Evolutionary conservation across 2,797 vertebrate species (phyloP).

Genomic region (Pseudomugil gertrudae): DNA sequence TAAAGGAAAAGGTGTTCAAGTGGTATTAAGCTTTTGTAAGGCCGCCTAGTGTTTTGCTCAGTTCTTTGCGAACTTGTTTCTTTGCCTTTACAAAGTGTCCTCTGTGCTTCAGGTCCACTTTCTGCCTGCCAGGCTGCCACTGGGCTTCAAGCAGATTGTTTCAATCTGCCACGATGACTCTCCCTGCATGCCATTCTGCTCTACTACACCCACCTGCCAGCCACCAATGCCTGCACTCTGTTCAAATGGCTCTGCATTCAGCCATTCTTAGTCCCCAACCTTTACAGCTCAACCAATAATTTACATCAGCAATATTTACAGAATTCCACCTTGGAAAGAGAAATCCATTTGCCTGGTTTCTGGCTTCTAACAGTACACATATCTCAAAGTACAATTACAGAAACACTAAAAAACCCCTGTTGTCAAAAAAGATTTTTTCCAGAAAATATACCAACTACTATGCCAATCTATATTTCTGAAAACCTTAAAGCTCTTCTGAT

Average conservation of each 20-base stretch:
- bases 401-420: too few relatives aligned
- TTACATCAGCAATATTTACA: not conserved
- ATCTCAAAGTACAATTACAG: too few relatives aligned
- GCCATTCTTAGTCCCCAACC: not conserved
- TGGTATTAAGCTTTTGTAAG: constrained; percentile 5
- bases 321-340: not conserved
- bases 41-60: constrained; percentile 2
- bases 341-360: too few relatives aligned
- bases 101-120: constrained; percentile 5
- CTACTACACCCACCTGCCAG: not conserved
- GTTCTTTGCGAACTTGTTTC: constrained; percentile 1
- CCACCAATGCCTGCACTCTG: constrained; percentile 10
- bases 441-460: not conserved
- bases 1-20: not conserved
- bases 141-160: constrained; percentile 20
- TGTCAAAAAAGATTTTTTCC: not conserved
- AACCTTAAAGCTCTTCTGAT: not conserved
- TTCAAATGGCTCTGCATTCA: not conserved
- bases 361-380: too few relatives aligned
- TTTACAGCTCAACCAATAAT: too few relatives aligned
- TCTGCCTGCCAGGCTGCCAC: constrained; percentile 1
- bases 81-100: constrained; percentile 2
- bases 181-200: constrained; percentile 14
- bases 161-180: constrained; percentile 27
- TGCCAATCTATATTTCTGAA: not conserved